Conservation (phyloP, 1,140 invertebrate genomes). For the Nasonia giraulti region DNA sequence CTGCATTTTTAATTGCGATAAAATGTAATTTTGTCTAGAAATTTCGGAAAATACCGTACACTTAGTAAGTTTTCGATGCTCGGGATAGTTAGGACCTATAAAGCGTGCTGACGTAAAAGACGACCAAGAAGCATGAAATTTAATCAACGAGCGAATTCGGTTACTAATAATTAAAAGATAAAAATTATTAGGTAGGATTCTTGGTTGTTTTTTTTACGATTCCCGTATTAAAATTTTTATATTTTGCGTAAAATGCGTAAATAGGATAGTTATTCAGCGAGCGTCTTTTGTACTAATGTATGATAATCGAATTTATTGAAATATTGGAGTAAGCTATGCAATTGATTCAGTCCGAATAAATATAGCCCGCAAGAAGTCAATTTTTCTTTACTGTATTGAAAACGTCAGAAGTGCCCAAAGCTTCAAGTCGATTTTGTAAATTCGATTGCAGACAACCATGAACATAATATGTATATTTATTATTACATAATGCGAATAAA, state of each 20-base stretch:
- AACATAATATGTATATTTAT: not conserved
- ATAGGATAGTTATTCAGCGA: not conserved
- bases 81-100: not conserved
- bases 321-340: not conserved
- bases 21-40: not conserved
- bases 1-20: not conserved
- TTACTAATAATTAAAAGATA: not conserved
- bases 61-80: not conserved
- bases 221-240: not conserved
- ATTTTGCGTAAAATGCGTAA: not conserved
- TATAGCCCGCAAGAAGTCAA: not conserved
- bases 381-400: not conserved
- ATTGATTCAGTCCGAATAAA: not conserved
- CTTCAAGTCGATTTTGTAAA: not conserved
- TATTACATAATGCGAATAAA: not conserved
- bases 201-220: not conserved
- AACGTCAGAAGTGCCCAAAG: not conserved
- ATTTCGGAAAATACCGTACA: not conserved
- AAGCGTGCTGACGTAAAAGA: not conserved
- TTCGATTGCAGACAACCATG: not conserved
- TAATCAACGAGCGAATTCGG: not conserved
- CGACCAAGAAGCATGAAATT: not conserved
- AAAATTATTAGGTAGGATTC: not conserved
- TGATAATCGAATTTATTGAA: not conserved
- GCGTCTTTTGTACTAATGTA: constrained; percentile 8